Conservation (phyloP, 2,888 invertebrate species). For the Eupithecia pulchellata region DNA sequence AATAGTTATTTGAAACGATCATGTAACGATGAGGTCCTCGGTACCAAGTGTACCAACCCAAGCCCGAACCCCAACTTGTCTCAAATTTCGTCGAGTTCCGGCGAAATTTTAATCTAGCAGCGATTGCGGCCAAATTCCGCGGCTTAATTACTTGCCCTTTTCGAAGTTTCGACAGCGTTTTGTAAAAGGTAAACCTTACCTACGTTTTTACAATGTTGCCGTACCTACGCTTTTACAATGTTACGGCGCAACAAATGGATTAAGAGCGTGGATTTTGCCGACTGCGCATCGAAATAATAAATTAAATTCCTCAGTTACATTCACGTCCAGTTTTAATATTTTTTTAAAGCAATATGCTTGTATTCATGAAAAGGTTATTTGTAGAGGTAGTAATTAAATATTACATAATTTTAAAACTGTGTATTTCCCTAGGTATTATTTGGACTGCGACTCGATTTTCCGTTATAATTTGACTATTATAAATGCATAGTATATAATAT, state of each 20-base stretch:
- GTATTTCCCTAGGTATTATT: too few relatives aligned
- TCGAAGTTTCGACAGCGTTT: conserved; percentile 14
- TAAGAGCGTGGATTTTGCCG: not conserved
- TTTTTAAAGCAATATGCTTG: not conserved
- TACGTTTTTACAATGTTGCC: conserved; percentile 6
- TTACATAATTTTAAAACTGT: too few relatives aligned
- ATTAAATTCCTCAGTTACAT: not conserved
- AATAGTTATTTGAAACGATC: conserved; percentile 7
- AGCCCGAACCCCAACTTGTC: conserved; percentile 13
- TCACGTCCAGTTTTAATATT: not conserved
- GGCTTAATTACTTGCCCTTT: conserved; percentile 39
- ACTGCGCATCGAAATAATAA: conserved; percentile 9
- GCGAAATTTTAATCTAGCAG: conserved; percentile 33
- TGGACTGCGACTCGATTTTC: too few relatives aligned
- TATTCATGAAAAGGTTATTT: too few relatives aligned
- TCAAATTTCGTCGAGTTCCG: conserved; percentile 18
- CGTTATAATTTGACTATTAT: too few relatives aligned
- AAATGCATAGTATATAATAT: too few relatives aligned
- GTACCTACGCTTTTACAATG: not conserved
- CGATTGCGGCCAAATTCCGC: conserved; percentile 37
- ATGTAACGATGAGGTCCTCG: conserved; percentile 6
- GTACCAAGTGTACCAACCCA: not conserved
- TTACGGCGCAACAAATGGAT: conserved; percentile 8
- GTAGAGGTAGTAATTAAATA: too few relatives aligned
- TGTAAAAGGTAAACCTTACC: not conserved